These are phyloP conservation scores for Prunella himalayana DNA, from an alignment of 2,113 vertebrate species.

Conservation along the genomic window DNA sequence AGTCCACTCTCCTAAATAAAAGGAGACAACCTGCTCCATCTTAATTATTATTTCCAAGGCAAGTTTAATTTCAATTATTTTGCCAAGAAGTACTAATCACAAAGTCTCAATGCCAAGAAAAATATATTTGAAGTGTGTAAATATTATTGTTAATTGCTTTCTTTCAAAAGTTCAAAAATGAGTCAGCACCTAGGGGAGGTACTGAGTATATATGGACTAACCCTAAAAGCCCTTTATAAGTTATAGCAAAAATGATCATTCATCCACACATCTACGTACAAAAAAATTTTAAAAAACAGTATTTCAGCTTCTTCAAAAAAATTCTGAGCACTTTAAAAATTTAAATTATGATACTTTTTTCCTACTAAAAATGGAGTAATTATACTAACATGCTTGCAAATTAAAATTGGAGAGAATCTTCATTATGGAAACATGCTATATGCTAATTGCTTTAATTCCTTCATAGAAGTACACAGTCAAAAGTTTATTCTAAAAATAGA, in stretches of 20 bases:
- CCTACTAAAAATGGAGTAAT: neutral
- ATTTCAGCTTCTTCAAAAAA: neutral
- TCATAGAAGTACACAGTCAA: neutral
- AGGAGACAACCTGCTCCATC: neutral
- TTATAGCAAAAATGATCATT: neutral
- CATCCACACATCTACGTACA: neutral
- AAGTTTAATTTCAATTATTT: conserved; percentile 5
- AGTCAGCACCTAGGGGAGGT: neutral
- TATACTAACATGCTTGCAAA: neutral
- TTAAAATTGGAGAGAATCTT: neutral
- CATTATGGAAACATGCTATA: neutral
- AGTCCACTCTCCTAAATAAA: neutral
- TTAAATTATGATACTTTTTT: neutral
- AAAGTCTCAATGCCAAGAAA: neutral
- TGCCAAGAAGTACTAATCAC: neutral
- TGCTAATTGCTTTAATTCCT: neutral
- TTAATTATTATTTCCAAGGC: conserved; percentile 1
- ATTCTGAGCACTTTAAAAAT: neutral
- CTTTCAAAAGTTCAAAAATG: neutral
- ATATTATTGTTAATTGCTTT: neutral
- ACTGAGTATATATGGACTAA: neutral
- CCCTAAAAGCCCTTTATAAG: neutral
- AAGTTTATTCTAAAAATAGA: neutral
- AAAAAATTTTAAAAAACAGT: neutral
- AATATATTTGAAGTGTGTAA: neutral